Percentiles rank a stretch among this genome's conserved stretches.
Evolutionary conservation across 2,113 vertebrate genomes (phyloP).

Genomic region (Laticauda colubrina): DNA sequence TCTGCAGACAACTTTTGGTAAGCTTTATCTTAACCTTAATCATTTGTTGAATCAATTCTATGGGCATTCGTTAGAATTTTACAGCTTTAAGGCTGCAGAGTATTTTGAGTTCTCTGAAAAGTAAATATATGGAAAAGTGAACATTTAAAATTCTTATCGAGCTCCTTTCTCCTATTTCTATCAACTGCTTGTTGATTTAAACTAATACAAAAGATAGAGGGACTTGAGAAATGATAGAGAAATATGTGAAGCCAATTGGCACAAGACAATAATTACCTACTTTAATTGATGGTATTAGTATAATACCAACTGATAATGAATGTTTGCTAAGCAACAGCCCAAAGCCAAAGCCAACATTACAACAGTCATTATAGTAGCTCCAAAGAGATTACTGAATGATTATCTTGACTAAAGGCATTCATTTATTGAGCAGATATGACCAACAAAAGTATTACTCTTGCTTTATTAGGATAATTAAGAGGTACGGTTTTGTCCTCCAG

Average conservation of each 20-base stretch:
- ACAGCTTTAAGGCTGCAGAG: neutral
- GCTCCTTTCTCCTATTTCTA: neutral
- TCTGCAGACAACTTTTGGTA: neutral
- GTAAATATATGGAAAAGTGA: neutral
- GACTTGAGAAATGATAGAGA: neutral
- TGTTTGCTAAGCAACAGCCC: constrained; percentile 21
- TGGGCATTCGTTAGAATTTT: neutral
- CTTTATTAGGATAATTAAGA: constrained; percentile 60
- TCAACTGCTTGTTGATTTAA: neutral
- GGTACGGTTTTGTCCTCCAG: constrained; percentile 47
- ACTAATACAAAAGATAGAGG: neutral
- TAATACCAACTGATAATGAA: neutral
- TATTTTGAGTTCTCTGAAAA: neutral
- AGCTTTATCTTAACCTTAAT: neutral
- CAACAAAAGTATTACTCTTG: constrained; percentile 50
- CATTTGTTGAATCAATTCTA: neutral
- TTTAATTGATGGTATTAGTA: neutral
- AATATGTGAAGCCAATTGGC: neutral
- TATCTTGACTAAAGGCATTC: constrained; percentile 50
- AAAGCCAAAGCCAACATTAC: constrained; percentile 28
- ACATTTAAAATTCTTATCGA: neutral
- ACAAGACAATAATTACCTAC: neutral
- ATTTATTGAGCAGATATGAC: constrained; percentile 55
- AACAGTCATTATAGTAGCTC: constrained; percentile 27
- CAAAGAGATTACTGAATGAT: constrained; percentile 46